Evolutionary conservation across 2,797 vertebrate species (phyloP).

Genomic region (Rhinella marina): DNA sequence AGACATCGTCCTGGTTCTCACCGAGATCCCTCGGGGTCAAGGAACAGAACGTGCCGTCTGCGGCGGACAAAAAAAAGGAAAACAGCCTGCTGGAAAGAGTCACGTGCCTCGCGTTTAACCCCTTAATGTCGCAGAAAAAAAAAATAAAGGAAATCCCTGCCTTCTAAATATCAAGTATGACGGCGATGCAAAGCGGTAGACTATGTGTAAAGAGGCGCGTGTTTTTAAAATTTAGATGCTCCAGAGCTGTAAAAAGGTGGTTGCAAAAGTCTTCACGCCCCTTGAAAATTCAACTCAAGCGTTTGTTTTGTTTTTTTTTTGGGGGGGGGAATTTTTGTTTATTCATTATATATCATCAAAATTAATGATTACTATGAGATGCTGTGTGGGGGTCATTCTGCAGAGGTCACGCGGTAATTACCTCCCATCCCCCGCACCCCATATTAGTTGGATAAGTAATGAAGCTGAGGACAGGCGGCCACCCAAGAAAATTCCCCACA

Average conservation of each 20-base stretch:
- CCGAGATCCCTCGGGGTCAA: not conserved
- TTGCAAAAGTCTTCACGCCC: not conserved
- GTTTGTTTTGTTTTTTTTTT: not conserved
- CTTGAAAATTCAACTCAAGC: not conserved
- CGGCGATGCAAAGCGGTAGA: too few species aligned
- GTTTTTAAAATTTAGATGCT: not conserved
- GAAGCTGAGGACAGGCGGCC: not conserved
- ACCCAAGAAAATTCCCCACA: not conserved
- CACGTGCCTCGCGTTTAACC: not conserved
- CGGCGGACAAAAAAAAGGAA: not conserved
- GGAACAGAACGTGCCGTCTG: conserved; percentile 27
- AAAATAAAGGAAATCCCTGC: not conserved
- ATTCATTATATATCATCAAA: not conserved
- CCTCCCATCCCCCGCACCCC: not conserved
- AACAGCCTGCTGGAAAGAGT: not conserved
- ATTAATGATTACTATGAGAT: not conserved
- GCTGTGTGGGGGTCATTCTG: not conserved
- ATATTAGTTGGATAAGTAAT: not conserved
- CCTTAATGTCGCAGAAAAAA: not conserved
- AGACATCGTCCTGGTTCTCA: not conserved
- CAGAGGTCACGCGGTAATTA: not conserved
- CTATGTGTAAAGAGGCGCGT: not conserved
- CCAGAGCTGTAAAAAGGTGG: not conserved
- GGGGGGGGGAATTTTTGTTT: not conserved
- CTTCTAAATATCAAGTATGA: not conserved